Evolutionary conservation across 2,888 invertebrate species (phyloP).

Genomic region (Oasisia sp.): DNA sequence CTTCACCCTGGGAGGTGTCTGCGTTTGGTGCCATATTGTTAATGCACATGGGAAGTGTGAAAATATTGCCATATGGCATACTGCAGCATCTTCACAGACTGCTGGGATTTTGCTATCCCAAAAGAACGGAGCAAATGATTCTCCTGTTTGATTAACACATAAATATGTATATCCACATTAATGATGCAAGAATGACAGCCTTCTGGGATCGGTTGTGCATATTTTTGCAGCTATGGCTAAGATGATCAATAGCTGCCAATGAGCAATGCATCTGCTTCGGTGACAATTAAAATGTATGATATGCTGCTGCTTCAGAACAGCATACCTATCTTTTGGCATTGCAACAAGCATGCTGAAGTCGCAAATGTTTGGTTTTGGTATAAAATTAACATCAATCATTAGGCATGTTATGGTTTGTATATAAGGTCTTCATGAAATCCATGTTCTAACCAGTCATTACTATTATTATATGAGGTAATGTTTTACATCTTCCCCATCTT

Average conservation of each 20-base stretch:
- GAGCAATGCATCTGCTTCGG: not conserved
- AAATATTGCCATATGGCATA: slow-evolving; percentile 6
- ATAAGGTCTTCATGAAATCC: too few species aligned
- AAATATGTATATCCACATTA: slow-evolving; percentile 10
- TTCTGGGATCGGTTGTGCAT: not conserved
- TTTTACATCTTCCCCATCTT: too few species aligned
- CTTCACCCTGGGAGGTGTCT: not conserved
- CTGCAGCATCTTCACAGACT: not conserved
- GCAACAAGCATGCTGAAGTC: not conserved
- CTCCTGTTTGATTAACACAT: not conserved
- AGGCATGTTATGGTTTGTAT: not conserved
- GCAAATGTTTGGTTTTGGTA: not conserved
- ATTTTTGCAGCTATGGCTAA: not conserved
- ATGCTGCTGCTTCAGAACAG: not conserved
- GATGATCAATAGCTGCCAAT: not conserved
- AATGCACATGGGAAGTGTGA: not conserved
- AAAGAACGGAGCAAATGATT: not conserved
- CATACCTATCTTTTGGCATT: not conserved
- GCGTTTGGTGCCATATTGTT: not conserved
- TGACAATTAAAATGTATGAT: not conserved
- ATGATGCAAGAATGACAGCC: not conserved
- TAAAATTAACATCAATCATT: not conserved
- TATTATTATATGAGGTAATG: too few species aligned
- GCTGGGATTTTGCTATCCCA: not conserved
- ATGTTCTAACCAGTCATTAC: too few species aligned